Conservation (phyloP, 2,113 vertebrate species). For the Macquaria australasica region DNA sequence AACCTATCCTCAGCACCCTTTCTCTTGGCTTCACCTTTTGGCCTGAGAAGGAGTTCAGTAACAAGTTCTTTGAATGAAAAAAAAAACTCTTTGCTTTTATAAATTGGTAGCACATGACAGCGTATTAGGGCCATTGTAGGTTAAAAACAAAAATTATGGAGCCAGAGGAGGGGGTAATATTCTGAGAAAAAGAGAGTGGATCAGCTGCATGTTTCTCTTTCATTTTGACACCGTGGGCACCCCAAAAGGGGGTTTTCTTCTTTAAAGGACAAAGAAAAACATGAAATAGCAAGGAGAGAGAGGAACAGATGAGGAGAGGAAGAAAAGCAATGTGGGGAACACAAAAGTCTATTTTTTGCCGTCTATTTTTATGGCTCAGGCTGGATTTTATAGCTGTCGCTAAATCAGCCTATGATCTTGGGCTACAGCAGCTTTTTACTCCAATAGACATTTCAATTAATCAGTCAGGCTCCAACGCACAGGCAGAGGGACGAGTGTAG, state of each 20-base stretch:
- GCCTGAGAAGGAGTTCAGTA: neutral
- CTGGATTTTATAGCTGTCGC: slow-evolving; percentile 56
- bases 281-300: neutral
- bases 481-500: neutral
- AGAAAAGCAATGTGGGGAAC: neutral
- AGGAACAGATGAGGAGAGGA: neutral
- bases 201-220: neutral
- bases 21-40: slow-evolving; percentile 15
- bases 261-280: neutral
- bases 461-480: slow-evolving; percentile 48
- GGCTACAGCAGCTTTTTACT: slow-evolving; percentile 54
- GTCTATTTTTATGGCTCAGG: slow-evolving; percentile 45
- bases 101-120: neutral
- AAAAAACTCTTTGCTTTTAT: neutral
- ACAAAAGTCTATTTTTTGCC: slow-evolving; percentile 39
- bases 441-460: slow-evolving; percentile 61
- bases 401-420: slow-evolving; percentile 66
- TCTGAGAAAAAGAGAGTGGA: no score
- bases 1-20: neutral
- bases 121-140: neutral
- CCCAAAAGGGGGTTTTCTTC: neutral
- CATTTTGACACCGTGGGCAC: neutral
- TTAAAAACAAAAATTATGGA: no score
- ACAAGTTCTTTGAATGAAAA: neutral
- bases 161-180: no score